A percentile compares a stretch with the other conserved stretches of the same genome.
Evolutionary conservation across 2,113 vertebrate species (phyloP).

Genomic region (Pomatorhinus ruficollis): DNA sequence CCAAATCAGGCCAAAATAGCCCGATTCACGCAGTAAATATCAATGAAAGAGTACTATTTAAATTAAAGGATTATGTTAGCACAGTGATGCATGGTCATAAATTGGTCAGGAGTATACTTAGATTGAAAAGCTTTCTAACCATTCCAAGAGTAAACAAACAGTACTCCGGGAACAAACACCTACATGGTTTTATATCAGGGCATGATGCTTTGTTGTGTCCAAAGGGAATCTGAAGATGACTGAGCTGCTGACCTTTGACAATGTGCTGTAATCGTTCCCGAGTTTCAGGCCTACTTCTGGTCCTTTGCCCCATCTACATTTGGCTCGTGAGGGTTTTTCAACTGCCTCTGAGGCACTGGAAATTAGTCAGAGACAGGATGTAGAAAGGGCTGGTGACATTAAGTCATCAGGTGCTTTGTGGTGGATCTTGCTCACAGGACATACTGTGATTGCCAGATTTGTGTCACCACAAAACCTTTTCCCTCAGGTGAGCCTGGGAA

Average conservation of each 20-base stretch:
- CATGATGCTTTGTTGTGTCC: background rate
- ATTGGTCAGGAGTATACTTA: background rate
- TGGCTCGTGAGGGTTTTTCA: background rate
- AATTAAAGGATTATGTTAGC: background rate
- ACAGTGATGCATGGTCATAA: background rate
- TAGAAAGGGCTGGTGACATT: slow-evolving; percentile 36
- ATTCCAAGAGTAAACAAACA: background rate
- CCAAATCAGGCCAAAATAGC: background rate
- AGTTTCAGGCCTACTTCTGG: background rate
- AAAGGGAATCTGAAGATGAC: background rate
- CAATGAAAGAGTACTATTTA: background rate
- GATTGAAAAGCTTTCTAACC: background rate
- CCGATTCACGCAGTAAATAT: background rate
- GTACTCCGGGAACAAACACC: background rate
- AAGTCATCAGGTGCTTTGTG: slow-evolving; percentile 30
- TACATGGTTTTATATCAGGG: background rate
- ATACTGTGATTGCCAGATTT: background rate
- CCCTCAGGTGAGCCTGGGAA: background rate
- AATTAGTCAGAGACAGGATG: slow-evolving; percentile 44
- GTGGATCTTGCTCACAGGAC: background rate
- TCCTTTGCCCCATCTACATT: background rate
- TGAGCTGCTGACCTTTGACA: background rate
- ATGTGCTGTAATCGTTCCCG: background rate
- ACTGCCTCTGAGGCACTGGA: slow-evolving; percentile 16
- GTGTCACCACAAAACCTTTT: background rate